These are phyloP conservation scores for Eidolon helvum DNA, from an alignment of 2,113 vertebrate species.

Conservation along the genomic window DNA sequence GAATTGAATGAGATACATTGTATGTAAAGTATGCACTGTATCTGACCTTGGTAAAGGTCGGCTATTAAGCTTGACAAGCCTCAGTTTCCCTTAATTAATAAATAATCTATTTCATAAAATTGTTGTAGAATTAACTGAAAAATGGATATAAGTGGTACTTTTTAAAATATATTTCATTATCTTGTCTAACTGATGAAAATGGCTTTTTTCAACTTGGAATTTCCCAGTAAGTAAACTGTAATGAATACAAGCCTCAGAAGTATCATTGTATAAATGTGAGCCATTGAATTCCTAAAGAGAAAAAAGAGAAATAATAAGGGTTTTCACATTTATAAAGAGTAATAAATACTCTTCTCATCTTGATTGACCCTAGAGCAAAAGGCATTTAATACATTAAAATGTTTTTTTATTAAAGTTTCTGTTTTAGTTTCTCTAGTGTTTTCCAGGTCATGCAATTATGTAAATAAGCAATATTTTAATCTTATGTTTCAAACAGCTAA, in stretches of 20 bases:
- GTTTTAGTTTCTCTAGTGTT: slow-evolving; percentile 2
- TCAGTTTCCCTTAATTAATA: background rate
- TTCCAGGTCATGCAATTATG: background rate
- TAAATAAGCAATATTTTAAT: slow-evolving; percentile 33
- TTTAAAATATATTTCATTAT: background rate
- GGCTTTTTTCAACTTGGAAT: background rate
- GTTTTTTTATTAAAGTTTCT: background rate
- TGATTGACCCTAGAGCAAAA: background rate
- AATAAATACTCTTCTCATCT: background rate
- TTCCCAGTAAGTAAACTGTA: background rate
- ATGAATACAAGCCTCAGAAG: background rate
- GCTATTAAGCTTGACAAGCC: background rate
- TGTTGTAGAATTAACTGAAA: background rate
- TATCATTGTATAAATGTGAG: background rate
- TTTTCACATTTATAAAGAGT: background rate
- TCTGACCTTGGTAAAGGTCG: background rate
- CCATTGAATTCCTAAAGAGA: background rate
- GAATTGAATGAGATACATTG: background rate
- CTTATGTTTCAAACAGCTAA: background rate
- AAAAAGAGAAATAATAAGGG: background rate
- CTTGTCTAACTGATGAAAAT: background rate
- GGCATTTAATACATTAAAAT: background rate
- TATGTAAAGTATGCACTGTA: background rate
- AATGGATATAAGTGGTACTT: background rate
- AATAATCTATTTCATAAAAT: background rate